Conservation (phyloP, 2,797 vertebrate genomes). For the Hipposideros larvatus region DNA sequence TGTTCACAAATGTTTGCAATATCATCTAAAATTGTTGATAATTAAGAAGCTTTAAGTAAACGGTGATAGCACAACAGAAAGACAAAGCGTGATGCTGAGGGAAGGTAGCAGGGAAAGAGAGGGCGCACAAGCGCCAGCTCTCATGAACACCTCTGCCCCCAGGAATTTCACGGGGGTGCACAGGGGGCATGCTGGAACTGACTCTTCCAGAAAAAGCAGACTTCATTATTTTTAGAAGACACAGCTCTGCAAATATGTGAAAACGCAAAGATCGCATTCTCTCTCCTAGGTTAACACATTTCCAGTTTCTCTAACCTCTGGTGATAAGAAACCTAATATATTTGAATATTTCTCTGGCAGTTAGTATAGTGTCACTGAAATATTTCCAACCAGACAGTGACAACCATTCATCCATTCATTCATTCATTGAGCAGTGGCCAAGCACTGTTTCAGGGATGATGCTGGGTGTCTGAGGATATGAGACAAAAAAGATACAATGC, state of each 20-base stretch:
- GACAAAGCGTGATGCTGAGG: not conserved
- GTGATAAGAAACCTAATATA: not conserved
- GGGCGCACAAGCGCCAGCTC: no score
- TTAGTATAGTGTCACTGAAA: not conserved
- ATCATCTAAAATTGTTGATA: not conserved
- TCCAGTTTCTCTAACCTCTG: slow-evolving; percentile 16
- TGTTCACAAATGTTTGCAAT: not conserved
- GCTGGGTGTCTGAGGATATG: not conserved
- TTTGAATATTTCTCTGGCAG: not conserved
- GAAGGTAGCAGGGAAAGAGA: accelerated
- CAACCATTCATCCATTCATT: not conserved
- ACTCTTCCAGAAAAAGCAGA: not conserved
- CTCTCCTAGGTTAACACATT: not conserved
- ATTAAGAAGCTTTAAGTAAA: not conserved
- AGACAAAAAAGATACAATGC: not conserved
- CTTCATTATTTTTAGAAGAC: not conserved
- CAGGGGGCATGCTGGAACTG: not conserved
- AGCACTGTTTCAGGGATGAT: not conserved
- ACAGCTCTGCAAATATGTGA: not conserved
- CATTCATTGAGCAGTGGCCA: not conserved
- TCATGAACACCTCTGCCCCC: not conserved
- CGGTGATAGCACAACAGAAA: not conserved
- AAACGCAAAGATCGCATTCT: not conserved
- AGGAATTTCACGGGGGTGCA: not conserved
- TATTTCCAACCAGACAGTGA: not conserved